Conservation (phyloP, 2,888 invertebrate species). For the Coleophora deauratella region DNA sequence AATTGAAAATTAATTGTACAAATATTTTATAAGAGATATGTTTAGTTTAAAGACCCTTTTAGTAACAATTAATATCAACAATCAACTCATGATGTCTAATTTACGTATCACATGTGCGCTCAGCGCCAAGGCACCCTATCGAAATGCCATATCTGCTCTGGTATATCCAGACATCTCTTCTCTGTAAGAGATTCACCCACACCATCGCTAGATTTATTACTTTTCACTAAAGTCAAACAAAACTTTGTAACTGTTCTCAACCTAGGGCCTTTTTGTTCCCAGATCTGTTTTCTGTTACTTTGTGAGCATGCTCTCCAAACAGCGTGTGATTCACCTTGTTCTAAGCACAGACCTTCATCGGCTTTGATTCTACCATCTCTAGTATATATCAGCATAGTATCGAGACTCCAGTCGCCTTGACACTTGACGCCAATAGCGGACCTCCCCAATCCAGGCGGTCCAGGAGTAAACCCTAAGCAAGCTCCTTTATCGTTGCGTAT, state of each 20-base stretch:
- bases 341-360: slow-evolving; percentile 90
- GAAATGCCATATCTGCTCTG: slow-evolving; percentile 80
- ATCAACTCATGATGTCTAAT: no score
- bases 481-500: slow-evolving; percentile 73
- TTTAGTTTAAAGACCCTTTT: no score
- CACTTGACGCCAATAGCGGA: slow-evolving; percentile 80
- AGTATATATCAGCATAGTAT: slow-evolving; percentile 83
- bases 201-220: slow-evolving; percentile 30
- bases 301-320: slow-evolving; percentile 83
- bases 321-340: slow-evolving; percentile 77
- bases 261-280: slow-evolving; percentile 73
- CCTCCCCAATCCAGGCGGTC: slow-evolving; percentile 80
- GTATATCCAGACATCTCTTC: slow-evolving; percentile 66
- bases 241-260: slow-evolving; percentile 43
- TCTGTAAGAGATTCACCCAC: slow-evolving; percentile 67
- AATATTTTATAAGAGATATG: no score
- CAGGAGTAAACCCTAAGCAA: slow-evolving; percentile 53
- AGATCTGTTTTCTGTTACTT: slow-evolving; percentile 77
- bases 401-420: slow-evolving; percentile 69
- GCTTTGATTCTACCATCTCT: slow-evolving; percentile 84
- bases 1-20: no score
- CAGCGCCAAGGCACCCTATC: slow-evolving; percentile 79
- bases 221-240: slow-evolving; percentile 44
- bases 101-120: no score
- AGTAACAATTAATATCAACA: no score